Conservation (phyloP, 2,797 vertebrate genomes). For the Staurois parvus region DNA sequence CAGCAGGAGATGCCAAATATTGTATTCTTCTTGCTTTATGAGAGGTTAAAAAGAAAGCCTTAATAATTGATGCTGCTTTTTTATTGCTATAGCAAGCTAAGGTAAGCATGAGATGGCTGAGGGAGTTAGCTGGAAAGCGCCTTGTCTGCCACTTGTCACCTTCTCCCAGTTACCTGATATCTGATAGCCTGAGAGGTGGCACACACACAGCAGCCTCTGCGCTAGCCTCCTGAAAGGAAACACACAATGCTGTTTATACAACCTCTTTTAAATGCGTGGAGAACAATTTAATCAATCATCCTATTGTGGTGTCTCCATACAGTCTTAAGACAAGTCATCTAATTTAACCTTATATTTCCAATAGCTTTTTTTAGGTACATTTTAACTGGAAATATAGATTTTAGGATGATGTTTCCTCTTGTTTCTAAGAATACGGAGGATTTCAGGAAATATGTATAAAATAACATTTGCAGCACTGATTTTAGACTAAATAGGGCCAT, state of each 20-base stretch:
- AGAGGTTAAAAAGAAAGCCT: conserved; percentile 67
- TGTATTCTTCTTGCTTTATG: conserved; percentile 64
- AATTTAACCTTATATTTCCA: not conserved
- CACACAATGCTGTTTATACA: conserved; percentile 32
- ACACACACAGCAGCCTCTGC: conserved; percentile 42
- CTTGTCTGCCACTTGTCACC: conserved; percentile 66
- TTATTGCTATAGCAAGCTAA: conserved; percentile 66
- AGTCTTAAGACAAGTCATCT: conserved; percentile 4
- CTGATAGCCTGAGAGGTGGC: conserved; percentile 64
- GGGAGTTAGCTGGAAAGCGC: conserved; percentile 72
- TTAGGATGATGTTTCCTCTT: too few species aligned
- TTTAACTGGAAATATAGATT: too few species aligned
- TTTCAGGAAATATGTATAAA: not conserved
- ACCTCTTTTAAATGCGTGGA: conserved; percentile 13
- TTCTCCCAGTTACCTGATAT: conserved; percentile 67
- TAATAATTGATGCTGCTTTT: conserved; percentile 70
- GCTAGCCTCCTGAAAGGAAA: conserved; percentile 28
- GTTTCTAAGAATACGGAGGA: not conserved
- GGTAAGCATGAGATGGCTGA: conserved; percentile 64
- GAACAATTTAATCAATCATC: conserved; percentile 35
- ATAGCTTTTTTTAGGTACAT: too few species aligned
- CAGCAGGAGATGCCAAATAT: conserved; percentile 65
- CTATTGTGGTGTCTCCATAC: not conserved
- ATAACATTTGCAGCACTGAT: not conserved
- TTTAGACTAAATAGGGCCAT: not conserved